phyloP scores from a whole-genome alignment of 2,113 vertebrate species.

The Crotalus tigris region DNA sequence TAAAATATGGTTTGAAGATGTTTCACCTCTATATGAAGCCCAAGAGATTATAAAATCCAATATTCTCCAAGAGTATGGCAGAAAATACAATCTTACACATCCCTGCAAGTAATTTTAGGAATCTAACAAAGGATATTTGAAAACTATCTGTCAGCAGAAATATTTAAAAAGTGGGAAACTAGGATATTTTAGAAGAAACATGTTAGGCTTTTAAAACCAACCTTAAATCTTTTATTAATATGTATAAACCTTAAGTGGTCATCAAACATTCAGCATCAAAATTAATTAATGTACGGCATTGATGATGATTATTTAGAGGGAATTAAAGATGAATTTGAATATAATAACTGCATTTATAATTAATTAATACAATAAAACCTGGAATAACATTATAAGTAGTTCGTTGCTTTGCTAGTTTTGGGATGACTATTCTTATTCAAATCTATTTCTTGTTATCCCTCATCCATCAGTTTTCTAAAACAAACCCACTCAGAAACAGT shows the following conservation, averaged over 20 bases:
- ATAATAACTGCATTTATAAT: background rate
- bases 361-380: background rate
- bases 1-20: background rate
- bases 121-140: background rate
- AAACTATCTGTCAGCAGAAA: background rate
- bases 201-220: background rate
- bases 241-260: background rate
- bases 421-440: background rate
- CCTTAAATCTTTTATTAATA: background rate
- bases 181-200: background rate
- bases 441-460: constrained; percentile 29
- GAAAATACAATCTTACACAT: background rate
- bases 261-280: background rate
- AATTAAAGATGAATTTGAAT: background rate
- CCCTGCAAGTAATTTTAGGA: background rate
- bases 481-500: constrained; percentile 40
- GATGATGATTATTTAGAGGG: background rate
- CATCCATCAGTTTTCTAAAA: background rate
- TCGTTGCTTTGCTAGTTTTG: background rate
- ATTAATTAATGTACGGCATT: background rate
- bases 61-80: background rate
- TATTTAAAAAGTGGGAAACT: background rate
- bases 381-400: background rate
- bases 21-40: background rate
- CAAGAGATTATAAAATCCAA: background rate